Conservation (phyloP, 1,140 invertebrate species). For the Mercenaria mercenaria region DNA sequence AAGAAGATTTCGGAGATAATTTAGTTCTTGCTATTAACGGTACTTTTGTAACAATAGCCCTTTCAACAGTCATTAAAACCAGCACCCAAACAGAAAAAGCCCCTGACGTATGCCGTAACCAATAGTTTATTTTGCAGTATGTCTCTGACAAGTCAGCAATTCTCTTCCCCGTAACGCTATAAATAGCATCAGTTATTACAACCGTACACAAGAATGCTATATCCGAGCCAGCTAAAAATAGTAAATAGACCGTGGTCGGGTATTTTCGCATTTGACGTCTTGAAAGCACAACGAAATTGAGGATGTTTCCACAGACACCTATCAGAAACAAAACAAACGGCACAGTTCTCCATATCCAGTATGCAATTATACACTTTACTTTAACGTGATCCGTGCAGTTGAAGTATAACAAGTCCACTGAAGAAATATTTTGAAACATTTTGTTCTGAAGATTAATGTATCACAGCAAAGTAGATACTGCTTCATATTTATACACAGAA, state of each 20-base stretch:
- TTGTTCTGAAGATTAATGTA: no score
- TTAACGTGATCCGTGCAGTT: no score
- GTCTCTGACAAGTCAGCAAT: background rate
- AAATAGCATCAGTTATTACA: background rate
- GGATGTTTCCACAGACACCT: background rate
- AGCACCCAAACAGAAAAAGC: background rate
- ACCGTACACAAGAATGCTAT: background rate
- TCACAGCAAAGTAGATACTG: no score
- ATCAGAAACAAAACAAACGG: background rate
- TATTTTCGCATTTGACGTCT: background rate
- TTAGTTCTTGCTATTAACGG: background rate
- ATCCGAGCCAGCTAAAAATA: background rate
- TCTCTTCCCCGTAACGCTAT: background rate
- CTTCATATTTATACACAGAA: no score
- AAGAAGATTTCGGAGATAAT: background rate
- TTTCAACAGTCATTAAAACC: background rate
- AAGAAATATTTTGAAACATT: no score
- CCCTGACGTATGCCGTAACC: background rate
- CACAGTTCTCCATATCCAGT: conserved; percentile 13
- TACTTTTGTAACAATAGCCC: background rate
- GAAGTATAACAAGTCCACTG: no score
- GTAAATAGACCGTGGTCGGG: background rate
- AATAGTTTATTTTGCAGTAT: background rate
- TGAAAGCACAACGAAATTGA: background rate
- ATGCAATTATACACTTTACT: background rate